Evolutionary conservation across 2,113 vertebrate species (phyloP).

Genomic region (Nesoenas mayeri): DNA sequence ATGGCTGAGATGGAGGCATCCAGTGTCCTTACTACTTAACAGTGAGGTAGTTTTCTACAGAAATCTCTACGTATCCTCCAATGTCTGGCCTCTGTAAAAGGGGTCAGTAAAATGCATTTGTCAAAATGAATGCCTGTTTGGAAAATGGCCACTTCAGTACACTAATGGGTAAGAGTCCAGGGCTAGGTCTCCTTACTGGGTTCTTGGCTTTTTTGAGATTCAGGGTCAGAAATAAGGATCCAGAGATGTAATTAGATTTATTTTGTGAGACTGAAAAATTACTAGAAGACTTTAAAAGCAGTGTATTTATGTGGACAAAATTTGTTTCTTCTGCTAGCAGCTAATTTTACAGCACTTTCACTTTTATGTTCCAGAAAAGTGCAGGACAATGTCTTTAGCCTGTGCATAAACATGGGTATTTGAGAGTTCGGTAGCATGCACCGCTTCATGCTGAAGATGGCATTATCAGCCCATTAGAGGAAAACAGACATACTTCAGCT

Average conservation of each 20-base stretch:
- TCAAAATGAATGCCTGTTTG: not conserved
- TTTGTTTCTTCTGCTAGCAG: not conserved
- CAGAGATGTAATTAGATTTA: not conserved
- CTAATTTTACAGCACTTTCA: not conserved
- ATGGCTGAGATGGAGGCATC: not conserved
- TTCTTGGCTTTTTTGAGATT: not conserved
- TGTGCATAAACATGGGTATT: not conserved
- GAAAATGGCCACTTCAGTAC: not conserved
- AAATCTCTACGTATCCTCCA: not conserved
- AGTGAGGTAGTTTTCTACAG: not conserved
- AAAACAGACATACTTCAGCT: not conserved
- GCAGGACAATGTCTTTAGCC: not conserved
- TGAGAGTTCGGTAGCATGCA: accelerated
- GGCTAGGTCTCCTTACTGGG: not conserved
- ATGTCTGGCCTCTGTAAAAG: not conserved
- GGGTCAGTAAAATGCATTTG: not conserved
- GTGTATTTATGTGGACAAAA: not conserved
- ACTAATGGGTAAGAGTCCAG: not conserved
- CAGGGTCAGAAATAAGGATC: not conserved
- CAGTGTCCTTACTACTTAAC: not conserved
- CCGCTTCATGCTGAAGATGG: not conserved
- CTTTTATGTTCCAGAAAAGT: not conserved
- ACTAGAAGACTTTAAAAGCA: not conserved
- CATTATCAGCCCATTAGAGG: not conserved
- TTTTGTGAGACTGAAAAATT: not conserved